These are phyloP conservation scores for Teleogryllus oceanicus DNA, from an alignment of 2,888 invertebrate genomes.

Conservation along the genomic window DNA sequence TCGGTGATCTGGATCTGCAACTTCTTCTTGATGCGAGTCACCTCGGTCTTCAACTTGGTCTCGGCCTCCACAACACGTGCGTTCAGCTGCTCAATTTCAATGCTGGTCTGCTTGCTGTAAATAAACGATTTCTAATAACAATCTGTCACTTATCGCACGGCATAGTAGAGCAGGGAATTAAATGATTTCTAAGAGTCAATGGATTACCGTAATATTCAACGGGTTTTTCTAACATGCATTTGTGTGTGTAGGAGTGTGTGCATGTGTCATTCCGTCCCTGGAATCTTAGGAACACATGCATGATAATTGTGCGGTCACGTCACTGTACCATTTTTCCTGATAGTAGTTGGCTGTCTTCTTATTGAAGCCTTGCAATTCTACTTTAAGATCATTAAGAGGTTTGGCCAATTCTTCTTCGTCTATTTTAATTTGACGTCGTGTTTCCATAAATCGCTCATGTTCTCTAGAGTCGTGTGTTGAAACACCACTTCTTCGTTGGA, in stretches of 20 bases:
- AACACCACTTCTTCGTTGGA: constrained; percentile 43
- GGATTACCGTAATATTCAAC: too few relatives aligned
- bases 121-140: constrained; percentile 35
- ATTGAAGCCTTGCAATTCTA: constrained; percentile 62
- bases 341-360: constrained; percentile 58
- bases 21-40: constrained; percentile 98
- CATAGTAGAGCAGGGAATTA: too few relatives aligned
- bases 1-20: constrained; percentile 96
- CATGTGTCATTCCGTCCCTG: too few relatives aligned
- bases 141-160: too few relatives aligned
- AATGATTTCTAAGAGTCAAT: too few relatives aligned
- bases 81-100: constrained; percentile 94
- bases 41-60: constrained; percentile 92
- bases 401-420: constrained; percentile 54
- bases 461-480: constrained; percentile 44
- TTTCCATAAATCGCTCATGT: constrained; percentile 48
- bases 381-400: constrained; percentile 59
- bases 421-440: constrained; percentile 41
- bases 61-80: constrained; percentile 95
- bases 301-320: background rate
- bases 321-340: constrained; percentile 63
- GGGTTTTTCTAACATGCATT: too few relatives aligned
- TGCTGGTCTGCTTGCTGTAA: constrained; percentile 91
- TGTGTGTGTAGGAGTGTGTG: too few relatives aligned
- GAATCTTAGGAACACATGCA: background rate